Evolutionary conservation across 1,140 invertebrate genomes (phyloP).

Genomic region (Papilio machaon): DNA sequence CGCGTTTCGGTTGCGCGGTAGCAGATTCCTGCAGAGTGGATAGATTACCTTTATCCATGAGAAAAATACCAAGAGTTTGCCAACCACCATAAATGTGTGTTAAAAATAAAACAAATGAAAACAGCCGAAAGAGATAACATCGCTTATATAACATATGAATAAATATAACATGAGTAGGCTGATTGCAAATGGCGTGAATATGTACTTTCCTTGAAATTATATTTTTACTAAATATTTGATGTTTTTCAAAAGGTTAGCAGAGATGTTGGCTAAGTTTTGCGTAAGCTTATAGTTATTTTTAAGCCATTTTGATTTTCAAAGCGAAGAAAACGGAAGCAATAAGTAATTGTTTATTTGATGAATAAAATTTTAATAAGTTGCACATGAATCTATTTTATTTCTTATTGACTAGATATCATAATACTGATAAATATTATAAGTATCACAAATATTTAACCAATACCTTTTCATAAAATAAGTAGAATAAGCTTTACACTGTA

Average conservation of each 20-base stretch:
- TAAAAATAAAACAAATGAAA: background rate
- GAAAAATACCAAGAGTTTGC: background rate
- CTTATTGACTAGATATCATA: slow-evolving; percentile 29
- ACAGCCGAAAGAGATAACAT: background rate
- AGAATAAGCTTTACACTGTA: background rate
- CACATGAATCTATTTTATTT: slow-evolving; percentile 18
- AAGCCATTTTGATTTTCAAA: slow-evolving; percentile 33
- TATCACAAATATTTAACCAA: background rate
- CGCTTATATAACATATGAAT: background rate
- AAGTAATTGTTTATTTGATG: slow-evolving; percentile 38
- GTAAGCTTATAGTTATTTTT: slow-evolving; percentile 45
- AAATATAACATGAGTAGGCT: background rate
- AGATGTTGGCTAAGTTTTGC: slow-evolving; percentile 20
- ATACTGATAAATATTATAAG: slow-evolving; percentile 21
- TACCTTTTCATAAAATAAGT: background rate
- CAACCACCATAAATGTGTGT: background rate
- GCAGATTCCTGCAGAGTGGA: no score
- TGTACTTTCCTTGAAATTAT: background rate
- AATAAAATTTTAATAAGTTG: slow-evolving; percentile 19
- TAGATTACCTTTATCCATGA: no score
- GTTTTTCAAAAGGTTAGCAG: background rate
- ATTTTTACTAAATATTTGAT: background rate
- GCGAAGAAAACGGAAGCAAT: slow-evolving; percentile 39
- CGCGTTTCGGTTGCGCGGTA: no score
- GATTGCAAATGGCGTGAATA: background rate